Percentiles rank a stretch among this genome's conserved stretches.
These are phyloP conservation scores for Pterophyllum scalare DNA, from an alignment of 2,113 vertebrate genomes.

Conservation along the genomic window DNA sequence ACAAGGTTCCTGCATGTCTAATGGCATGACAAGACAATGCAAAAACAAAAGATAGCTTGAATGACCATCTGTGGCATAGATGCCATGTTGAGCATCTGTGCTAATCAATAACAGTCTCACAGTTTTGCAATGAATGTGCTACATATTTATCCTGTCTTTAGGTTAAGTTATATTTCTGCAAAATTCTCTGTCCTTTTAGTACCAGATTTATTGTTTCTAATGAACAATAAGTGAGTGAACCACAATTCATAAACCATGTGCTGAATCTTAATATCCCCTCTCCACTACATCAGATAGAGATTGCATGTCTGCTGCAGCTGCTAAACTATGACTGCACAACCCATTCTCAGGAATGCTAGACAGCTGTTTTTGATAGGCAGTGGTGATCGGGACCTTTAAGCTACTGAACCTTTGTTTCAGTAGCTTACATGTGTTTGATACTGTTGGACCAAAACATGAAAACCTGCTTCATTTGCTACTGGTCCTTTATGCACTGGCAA, in stretches of 20 bases:
- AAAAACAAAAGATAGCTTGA: conserved; percentile 52
- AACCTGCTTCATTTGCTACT: no score
- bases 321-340: no score
- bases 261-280: neutral
- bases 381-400: no score
- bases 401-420: no score
- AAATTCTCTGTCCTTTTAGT: neutral
- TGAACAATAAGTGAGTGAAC: neutral
- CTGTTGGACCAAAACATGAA: no score
- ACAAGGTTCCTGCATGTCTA: conserved; percentile 68
- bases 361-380: no score
- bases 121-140: neutral
- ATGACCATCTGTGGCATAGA: conserved; percentile 67
- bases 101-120: conserved; percentile 56
- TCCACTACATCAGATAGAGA: neutral
- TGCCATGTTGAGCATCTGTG: conserved; percentile 54
- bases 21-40: conserved; percentile 63
- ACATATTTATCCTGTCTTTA: neutral
- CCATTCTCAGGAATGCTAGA: no score
- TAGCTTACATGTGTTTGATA: neutral
- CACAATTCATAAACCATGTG: neutral
- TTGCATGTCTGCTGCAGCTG: neutral
- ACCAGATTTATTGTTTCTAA: neutral
- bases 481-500: no score
- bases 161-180: neutral